Base-by-base conservation (phyloP, 1,140 invertebrate species). In the Hylyphantes graminicola region DNA sequence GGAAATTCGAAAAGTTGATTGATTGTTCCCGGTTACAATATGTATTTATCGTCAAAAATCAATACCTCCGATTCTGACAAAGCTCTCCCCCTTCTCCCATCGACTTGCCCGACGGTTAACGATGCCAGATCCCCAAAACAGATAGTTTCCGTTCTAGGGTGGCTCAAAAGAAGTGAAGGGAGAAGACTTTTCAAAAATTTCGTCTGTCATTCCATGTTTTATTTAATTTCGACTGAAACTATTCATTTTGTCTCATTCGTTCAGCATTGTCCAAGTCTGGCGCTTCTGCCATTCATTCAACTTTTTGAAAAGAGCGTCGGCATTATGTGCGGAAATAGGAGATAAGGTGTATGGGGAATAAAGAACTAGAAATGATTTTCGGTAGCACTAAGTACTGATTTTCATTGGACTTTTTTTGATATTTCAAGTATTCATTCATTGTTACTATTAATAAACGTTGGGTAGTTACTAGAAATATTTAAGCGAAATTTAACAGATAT, bases 1-100 rank as follows among this genome's bases (percentile, higher is more conserved):
- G 82, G 82, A 85, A 77, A 85, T 85, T 85, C 73, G 74, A 85
- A 85, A 85, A 85, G 82, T 77, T 85, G 82, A 85, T 85, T 76
- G 82, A 85, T 85, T 76, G 82, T 85, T 61, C 64, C 82, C 65
- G 55, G 82, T 85, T 77, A 85, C 82, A 85, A 85, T 85, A 77
- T 85, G 82, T 85, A 85, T 85, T 85, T 85, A 85, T 85, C 82
- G 82, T 76, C 73, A 61, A 77, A 77, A 85, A 85, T 85, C 82
- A 77, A 85, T 85, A 85, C 17, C 70, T 72, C 50, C 77, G 51
- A 59, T 65, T 67, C 72, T 67, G 59, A 75, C 70, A 73, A 80
- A 82, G 17, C 53, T 50, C 67, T 4, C 64, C 55, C 64, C 65
- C 68, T 55, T 13, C 57, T 53, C 48, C 64, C 82, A 85, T 77